Evolutionary conservation across 2,113 vertebrate species (phyloP), one percentile per base, ranked within the genome.

Genomic region (Pituophis catenifer): DNA sequence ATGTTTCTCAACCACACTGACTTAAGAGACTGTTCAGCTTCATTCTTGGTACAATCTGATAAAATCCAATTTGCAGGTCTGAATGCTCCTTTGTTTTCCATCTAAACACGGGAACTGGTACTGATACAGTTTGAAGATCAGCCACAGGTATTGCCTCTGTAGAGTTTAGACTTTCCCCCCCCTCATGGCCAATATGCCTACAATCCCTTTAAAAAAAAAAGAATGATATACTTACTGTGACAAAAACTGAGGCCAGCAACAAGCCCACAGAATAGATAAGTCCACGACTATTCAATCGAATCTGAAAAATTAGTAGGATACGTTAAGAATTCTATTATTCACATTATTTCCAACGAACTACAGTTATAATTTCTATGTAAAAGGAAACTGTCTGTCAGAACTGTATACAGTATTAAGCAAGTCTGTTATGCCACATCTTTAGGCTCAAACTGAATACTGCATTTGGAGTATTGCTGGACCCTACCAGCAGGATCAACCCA

Each of bases 201-300:
- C 8, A 1, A 81, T 44, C 8, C 75, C 44, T 81, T 81, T 81
- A 10, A 44, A 21, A 44, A 81, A 95, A 87, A n/a, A 85, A 93
- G 92, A 91, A 33, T 33, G n/a, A 48, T 94, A 94, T 92, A 98
- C 99, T 96, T 98, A 99, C 99, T 85, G 99, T 99, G 96, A 99
- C 96, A 95, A 99, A 99, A 94, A 99, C 99, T 0, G 99, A 99
- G 3, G 98, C 99, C 96, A 99, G 95, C 92, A 99, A 98, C 91
- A 99, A 98, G 58, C 98, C 99, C 86, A 99, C 99, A 0, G 99
- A 99, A 97, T 99, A 99, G 97, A 99, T 99, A 81, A 99, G 98
- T 15, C 99, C 99, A 98, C 98, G 99, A 96, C 99, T 99, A 97
- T 99, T 99, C 85, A 99, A 97, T 94, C 98, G 98, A 94, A 99